Evolutionary conservation across 2,888 invertebrate species (phyloP), one percentile per base, ranked within the genome.

Genomic region (Campoplex capitator): DNA sequence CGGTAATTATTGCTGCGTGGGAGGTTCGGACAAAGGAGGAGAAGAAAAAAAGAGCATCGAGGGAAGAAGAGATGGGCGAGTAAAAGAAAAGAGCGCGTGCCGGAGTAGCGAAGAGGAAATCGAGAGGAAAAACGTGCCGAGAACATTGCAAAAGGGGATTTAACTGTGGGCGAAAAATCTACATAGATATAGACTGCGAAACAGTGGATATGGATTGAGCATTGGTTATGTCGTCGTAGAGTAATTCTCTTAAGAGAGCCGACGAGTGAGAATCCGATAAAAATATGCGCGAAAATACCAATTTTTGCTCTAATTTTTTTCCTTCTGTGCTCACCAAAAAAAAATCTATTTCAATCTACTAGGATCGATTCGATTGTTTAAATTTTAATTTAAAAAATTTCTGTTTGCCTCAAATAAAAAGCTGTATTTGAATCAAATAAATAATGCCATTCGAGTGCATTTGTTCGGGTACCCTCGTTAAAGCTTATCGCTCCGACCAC

Each of bases 111-210:
- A 84, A 65, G 74, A 84, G 78, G 48, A 84, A 84, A 84, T 84
- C 73, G 84, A 84, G 84, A 84, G 78, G 74, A 84, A 84, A 84
- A 84, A 78, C 84, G 84, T 78, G 84, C 78, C 42, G 56, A 67
- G 67, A 23, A 81, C 48, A 42, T 38, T 28, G 35, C 23, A 38
- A 81, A 48, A 68, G 65, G 73, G 74, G 56, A 79, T 56, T 74
- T 70, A 4, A 45, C 28, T 32, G 70, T 79, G 32, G 54, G 79
- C 13, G 62, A 48, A 45, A 32, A 80, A 68, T 51, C 32, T 62
- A 45, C 23, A 67, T 6, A 51, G 51, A 75, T 75, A 48, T 56
- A 35, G 4, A 6, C 23, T 16, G 68, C 51, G 38, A 32, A 35
- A 51, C 45, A 62, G 45, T 48, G 56, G 32, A 35, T 23, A 23